These are phyloP conservation scores for Cranoglanis bouderius DNA, from an alignment of 2,113 vertebrate species.

Conservation along the genomic window DNA sequence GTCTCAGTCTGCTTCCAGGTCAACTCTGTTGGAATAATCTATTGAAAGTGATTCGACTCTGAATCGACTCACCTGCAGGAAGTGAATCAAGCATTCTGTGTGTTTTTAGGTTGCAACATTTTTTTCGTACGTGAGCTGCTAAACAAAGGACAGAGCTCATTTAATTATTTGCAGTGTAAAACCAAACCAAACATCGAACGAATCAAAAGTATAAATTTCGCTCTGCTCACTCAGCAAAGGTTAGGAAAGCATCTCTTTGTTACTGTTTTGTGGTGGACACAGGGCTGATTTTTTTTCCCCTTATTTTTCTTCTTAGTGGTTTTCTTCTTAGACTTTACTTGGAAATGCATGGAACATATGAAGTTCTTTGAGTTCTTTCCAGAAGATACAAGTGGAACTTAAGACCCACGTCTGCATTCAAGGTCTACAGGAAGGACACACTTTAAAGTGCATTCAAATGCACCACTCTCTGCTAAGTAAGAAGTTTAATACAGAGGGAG, in stretches of 20 bases:
- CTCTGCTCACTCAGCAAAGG: not conserved
- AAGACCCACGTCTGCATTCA: not conserved
- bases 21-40: not conserved
- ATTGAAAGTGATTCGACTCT: not conserved
- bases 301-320: not conserved
- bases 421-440: not conserved
- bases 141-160: not conserved
- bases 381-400: not conserved
- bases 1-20: not conserved
- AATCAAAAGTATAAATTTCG: not conserved
- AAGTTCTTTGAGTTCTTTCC: not conserved
- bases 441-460: not conserved
- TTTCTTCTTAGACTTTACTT: too few species aligned
- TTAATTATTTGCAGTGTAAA: not conserved
- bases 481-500: not conserved
- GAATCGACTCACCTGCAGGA: not conserved
- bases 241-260: not conserved
- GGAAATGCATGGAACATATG: not conserved
- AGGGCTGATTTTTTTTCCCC: not conserved
- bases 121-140: not conserved
- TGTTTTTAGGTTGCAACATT: not conserved
- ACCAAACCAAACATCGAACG: not conserved
- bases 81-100: not conserved
- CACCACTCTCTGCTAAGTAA: not conserved
- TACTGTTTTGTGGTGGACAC: not conserved